These are phyloP conservation scores for Parnassius glacialis DNA, from an alignment of 2,888 invertebrate species.

Conservation along the genomic window DNA sequence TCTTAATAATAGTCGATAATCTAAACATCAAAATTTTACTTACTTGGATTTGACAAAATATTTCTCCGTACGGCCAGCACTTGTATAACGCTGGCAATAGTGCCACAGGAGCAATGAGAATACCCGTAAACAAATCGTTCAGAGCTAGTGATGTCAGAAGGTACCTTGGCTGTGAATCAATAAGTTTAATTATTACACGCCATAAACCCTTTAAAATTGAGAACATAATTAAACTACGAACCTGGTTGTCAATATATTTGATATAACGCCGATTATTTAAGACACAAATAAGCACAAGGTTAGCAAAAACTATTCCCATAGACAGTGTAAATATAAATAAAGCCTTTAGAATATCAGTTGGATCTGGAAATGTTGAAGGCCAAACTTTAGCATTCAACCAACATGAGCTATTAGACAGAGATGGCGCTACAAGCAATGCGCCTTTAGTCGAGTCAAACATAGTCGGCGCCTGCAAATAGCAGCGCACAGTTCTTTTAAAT, in stretches of 20 bases:
- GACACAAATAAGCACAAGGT: slow-evolving; percentile 89
- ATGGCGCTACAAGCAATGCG: slow-evolving; percentile 88
- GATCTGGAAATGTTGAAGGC: slow-evolving; percentile 83
- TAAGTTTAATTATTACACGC: slow-evolving; percentile 22
- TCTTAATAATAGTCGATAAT: not conserved
- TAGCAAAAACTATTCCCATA: slow-evolving; percentile 89
- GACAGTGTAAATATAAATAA: slow-evolving; percentile 88
- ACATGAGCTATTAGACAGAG: slow-evolving; percentile 91
- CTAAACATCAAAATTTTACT: slow-evolving; percentile 32
- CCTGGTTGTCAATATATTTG: slow-evolving; percentile 94
- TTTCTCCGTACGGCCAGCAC: slow-evolving; percentile 95
- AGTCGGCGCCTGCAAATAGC: slow-evolving; percentile 71
- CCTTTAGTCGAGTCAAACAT: slow-evolving; percentile 84
- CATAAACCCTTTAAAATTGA: slow-evolving; percentile 1
- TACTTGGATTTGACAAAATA: slow-evolving; percentile 95
- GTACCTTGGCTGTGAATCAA: slow-evolving; percentile 87
- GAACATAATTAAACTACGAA: slow-evolving; percentile 51
- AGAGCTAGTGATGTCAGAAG: slow-evolving; percentile 92
- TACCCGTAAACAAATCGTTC: slow-evolving; percentile 92
- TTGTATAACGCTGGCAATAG: slow-evolving; percentile 91
- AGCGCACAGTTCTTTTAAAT: slow-evolving; percentile 69
- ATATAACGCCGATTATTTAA: slow-evolving; percentile 91
- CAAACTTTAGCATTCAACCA: slow-evolving; percentile 85
- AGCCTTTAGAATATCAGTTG: slow-evolving; percentile 88
- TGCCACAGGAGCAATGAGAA: slow-evolving; percentile 92